Conservation (phyloP, 37 sponge, comb jelly and placozoan genomes). For the Amphimedon queenslandica region DNA sequence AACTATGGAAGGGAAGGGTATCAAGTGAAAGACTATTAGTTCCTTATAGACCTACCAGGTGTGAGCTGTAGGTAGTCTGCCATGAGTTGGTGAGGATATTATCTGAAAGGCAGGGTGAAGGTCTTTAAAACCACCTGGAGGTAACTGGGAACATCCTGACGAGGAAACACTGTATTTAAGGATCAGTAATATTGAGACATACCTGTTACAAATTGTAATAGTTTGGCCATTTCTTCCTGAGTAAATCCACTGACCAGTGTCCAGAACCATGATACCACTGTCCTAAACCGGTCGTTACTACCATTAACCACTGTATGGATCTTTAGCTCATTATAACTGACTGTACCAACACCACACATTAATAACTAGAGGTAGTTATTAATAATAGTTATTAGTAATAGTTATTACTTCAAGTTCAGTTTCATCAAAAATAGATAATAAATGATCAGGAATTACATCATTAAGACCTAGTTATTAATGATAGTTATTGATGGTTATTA, state of each 20-base stretch:
- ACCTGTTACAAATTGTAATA: constrained; percentile 84
- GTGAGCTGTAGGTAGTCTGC: constrained; percentile 77
- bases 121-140: constrained; percentile 83
- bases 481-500: not conserved
- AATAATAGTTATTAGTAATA: not conserved
- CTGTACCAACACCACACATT: constrained; percentile 78
- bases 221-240: constrained; percentile 80
- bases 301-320: constrained; percentile 42
- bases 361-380: constrained; percentile 43
- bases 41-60: no score
- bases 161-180: no score
- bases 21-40: not conserved
- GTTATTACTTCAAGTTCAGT: constrained; percentile 88
- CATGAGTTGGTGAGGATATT: constrained; percentile 52
- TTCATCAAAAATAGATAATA: constrained; percentile 93
- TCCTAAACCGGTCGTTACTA: constrained; percentile 16
- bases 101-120: constrained; percentile 66
- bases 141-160: constrained; percentile 76
- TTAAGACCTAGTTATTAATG: constrained; percentile 58
- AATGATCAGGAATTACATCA: constrained; percentile 76
- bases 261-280: constrained; percentile 84
- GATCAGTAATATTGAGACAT: not conserved
- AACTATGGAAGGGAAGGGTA: constrained; percentile 48
- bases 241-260: constrained; percentile 65
- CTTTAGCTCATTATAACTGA: constrained; percentile 63